Base-by-base conservation (phyloP, 2,888 invertebrate species). In the Diarsia brunnea region DNA sequence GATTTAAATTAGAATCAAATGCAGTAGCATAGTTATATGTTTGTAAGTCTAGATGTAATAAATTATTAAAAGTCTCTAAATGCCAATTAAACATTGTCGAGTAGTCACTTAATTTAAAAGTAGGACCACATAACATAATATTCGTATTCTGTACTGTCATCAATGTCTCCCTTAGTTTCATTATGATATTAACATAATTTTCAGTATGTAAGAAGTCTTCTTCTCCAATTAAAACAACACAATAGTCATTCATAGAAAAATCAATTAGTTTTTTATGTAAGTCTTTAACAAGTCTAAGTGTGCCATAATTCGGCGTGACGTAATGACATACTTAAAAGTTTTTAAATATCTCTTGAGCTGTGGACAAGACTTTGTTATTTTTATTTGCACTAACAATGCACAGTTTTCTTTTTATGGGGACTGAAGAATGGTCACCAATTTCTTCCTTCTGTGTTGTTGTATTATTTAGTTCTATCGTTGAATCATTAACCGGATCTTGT, bases 371-470 rank as follows among this genome's bases (percentile, higher is more conserved):
- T 31, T 60, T 16, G 27, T 60, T 60, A 10, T 27, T 27, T 31
- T 60, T 60, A 31, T 60, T 60, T 16, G 58, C 58, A 60, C 58
- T 60, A 8, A 60, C 27, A 8, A 60, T 8, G 58, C 31, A 31
- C 12, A 55, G 55, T 55, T 55, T 55, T 55, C 55, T 55, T 55
- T 55, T 55, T 55, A 24, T 24, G 55, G 55, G 55, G 24, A 55
- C 24, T n/a, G 55, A 24, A 12, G 55, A 14, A 12, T 24, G 24
- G 12, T 11, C 12, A 4, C 24, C n/a, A 55, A 5, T 55, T 24
- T n/a, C 24, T 55, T 24, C 24, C 55, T 55, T 55, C 55, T 55
- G 55, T 55, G 55, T 55, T 55, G 55, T 24, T 24, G 55, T 12
- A 55, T 55, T 55, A 24, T 12, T 11, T 55, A 55, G 24, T 24